Percentiles rank a stretch among this genome's conserved stretches.
Conservation (phyloP, 2,888 invertebrate genomes). For the Campoplex capitator region DNA sequence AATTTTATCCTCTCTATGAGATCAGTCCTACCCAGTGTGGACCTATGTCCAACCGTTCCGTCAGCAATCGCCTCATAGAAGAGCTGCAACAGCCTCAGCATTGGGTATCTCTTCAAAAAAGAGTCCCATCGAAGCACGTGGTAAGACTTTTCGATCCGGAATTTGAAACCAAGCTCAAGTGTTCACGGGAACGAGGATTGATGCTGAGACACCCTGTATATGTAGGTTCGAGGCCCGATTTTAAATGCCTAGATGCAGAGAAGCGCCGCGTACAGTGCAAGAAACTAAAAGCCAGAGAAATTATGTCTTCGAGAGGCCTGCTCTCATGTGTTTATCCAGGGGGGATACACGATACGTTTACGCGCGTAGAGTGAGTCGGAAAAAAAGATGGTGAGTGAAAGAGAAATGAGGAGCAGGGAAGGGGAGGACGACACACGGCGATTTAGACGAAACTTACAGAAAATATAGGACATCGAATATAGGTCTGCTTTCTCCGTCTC, state of each 20-base stretch:
- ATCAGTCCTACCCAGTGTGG: neutral
- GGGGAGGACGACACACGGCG: neutral
- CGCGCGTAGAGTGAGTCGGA: slow-evolving; percentile 11
- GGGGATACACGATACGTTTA: slow-evolving; percentile 59
- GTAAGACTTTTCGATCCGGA: neutral
- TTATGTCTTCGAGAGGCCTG: slow-evolving; percentile 26
- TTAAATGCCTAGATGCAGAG: slow-evolving; percentile 9
- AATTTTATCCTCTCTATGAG: neutral
- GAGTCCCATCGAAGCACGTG: neutral
- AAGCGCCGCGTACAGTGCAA: neutral
- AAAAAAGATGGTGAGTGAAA: slow-evolving; percentile 6
- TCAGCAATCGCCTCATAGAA: neutral
- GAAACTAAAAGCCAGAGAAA: slow-evolving; percentile 20
- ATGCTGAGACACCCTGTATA: neutral
- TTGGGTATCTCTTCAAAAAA: neutral
- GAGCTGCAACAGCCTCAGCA: neutral
- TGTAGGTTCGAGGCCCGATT: neutral
- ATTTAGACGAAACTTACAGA: slow-evolving; percentile 36
- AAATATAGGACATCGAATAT: slow-evolving; percentile 37
- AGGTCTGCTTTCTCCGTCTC: slow-evolving; percentile 50
- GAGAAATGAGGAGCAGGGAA: slow-evolving; percentile 39
- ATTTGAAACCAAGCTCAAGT: neutral
- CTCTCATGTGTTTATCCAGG: slow-evolving; percentile 57
- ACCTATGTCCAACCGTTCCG: neutral
- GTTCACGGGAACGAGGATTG: neutral